phyloP scores from a whole-genome alignment of 2,113 vertebrate species.

The Peromyscus californicus region DNA sequence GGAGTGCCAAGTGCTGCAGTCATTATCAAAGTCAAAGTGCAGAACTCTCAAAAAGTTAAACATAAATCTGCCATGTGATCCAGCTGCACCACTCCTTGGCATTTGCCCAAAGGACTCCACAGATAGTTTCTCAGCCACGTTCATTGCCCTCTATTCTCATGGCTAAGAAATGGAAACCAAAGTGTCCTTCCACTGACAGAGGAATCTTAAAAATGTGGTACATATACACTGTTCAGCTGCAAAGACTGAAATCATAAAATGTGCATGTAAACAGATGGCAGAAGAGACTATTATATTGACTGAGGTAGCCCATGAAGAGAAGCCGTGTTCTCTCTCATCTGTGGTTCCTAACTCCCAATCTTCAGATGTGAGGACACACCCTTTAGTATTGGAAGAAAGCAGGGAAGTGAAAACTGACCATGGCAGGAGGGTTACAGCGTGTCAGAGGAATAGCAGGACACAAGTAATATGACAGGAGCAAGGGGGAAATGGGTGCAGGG shows the following conservation, averaged over 20 bases:
- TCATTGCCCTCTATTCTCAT: neutral
- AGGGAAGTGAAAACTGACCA: neutral
- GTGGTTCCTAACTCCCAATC: neutral
- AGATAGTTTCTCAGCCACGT: neutral
- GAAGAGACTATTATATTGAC: neutral
- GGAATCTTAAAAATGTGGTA: neutral
- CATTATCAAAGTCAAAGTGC: neutral
- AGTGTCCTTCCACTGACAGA: neutral
- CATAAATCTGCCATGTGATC: neutral
- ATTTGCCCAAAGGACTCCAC: neutral
- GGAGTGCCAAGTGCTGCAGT: neutral
- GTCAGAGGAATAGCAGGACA: neutral
- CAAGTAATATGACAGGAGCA: neutral
- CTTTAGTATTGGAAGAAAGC: neutral
- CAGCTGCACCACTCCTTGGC: neutral
- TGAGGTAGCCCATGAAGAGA: neutral
- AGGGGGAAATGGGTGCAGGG: neutral
- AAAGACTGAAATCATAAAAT: neutral
- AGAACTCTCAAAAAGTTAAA: neutral
- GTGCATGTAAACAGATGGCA: neutral
- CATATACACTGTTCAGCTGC: neutral
- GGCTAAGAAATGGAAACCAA: neutral
- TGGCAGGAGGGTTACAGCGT: neutral
- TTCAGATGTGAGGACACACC: neutral
- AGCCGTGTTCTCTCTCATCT: neutral